Conservation (phyloP, 2,888 invertebrate genomes). For the Caenorhabditis imperialis region DNA sequence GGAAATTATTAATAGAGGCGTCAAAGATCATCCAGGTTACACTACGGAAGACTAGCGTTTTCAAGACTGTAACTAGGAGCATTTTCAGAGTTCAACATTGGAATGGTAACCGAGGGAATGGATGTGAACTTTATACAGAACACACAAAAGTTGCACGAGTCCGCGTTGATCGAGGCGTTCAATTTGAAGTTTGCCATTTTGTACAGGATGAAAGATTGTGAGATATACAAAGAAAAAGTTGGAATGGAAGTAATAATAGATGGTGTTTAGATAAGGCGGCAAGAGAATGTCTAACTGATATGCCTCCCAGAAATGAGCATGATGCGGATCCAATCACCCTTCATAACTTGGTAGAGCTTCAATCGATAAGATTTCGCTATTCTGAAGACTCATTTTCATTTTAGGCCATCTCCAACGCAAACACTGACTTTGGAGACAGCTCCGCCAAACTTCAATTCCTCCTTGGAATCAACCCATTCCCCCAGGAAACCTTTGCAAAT, state of each 20-base stretch:
- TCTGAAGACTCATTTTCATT: not conserved
- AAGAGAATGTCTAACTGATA: constrained; percentile 81
- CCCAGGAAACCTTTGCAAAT: constrained; percentile 97
- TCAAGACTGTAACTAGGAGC: no score
- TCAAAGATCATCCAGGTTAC: constrained; percentile 89
- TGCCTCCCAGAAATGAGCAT: constrained; percentile 88
- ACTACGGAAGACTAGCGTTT: not conserved
- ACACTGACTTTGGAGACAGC: constrained; percentile 87
- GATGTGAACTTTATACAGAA: constrained; percentile 94
- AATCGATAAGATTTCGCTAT: not conserved
- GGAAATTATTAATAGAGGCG: constrained; percentile 95
- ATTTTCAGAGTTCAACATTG: constrained; percentile 60
- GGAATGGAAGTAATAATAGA: not conserved
- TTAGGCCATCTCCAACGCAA: constrained; percentile 30
- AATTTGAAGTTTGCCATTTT: constrained; percentile 98
- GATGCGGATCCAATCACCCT: constrained; percentile 97
- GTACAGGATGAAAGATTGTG: constrained; percentile 90
- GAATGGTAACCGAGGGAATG: constrained; percentile 82
- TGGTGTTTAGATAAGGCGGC: constrained; percentile 70
- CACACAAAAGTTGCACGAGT: constrained; percentile 92
- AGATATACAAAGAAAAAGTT: constrained; percentile 59
- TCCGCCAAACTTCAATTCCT: constrained; percentile 95
- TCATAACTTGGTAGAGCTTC: constrained; percentile 83
- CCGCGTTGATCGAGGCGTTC: constrained; percentile 96
- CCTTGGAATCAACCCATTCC: constrained; percentile 94